phyloP scores from a whole-genome alignment of 1,140 invertebrate species.

The Hestina assimilis region DNA sequence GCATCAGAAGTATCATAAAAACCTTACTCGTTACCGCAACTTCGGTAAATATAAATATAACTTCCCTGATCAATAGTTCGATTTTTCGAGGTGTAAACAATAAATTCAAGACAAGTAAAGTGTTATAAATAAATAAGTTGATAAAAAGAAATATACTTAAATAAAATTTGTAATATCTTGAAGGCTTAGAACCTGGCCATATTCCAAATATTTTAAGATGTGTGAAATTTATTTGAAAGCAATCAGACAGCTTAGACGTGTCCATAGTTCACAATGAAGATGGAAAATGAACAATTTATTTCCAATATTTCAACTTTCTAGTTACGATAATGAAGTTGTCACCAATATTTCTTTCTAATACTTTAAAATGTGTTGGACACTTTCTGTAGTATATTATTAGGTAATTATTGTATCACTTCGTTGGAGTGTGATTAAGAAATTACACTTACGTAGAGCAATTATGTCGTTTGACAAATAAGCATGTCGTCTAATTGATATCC shows the following conservation, averaged over 20 bases:
- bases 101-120: constrained; percentile 46
- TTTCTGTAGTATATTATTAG: not conserved
- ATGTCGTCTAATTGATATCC: not conserved
- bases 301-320: not conserved
- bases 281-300: not conserved
- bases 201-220: constrained; percentile 47
- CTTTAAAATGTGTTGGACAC: not conserved
- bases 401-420: constrained; percentile 11
- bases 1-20: constrained; percentile 44
- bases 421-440: constrained; percentile 31
- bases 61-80: constrained; percentile 50
- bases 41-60: constrained; percentile 59
- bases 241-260: constrained; percentile 26
- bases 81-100: constrained; percentile 47
- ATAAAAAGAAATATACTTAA: constrained; percentile 41
- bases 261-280: not conserved
- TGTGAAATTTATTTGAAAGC: constrained; percentile 42
- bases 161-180: constrained; percentile 48
- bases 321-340: not conserved
- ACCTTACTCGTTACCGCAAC: constrained; percentile 43
- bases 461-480: constrained; percentile 34
- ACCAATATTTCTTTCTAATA: not conserved
- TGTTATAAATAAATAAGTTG: constrained; percentile 40
- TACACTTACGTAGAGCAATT: constrained; percentile 27
- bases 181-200: constrained; percentile 35